Evolutionary conservation across 2,888 invertebrate genomes (phyloP), one percentile per base, ranked within the genome.

Genomic region (Gymnosoma rotundatum): DNA sequence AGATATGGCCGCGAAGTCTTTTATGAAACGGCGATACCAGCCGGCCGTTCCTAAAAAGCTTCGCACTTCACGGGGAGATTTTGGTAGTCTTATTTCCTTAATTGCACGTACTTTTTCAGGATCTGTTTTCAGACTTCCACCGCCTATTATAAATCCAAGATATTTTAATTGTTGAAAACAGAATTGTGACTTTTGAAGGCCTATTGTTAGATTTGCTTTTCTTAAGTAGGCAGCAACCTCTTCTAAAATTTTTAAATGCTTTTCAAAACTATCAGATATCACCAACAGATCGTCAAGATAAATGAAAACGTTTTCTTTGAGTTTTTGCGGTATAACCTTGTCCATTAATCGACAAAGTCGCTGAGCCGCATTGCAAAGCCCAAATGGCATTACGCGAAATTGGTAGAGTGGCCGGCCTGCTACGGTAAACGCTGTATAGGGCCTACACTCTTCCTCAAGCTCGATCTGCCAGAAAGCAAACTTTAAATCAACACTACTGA

Each of bases 271-370:
- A 36, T 60, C n/a, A 0, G 80, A 66, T 1, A 83, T 82, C 1
- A 84, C 64, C n/a, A 86, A n/a, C 1, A 82, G 45, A 20, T 85
- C 86, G 18, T 86, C 85, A 8, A 86, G 18, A 45, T 86, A 86
- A 5, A 86, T 48, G 20, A 76, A 76, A 4, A 76, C 66, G 7
- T 76, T 76, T 1, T 50, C 20, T 16, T 60, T 66, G 54, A 84
- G 1, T 42, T 54, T 61, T 45, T 42, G 56, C 5, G 87, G 87
- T 7, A 87, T 79, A 0, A 88, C 81, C 20, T 83, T 83, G 64
- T 88, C 87, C 74, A 88, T 83, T 16, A 88, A 56, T 2, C 87
- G 54, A 61, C 87, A 88, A 14, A 85, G n/a, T 25, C 25, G 25
- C 25, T 25, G 25, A 25, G 25, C 25, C 25, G 25, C 25, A 25